Percentiles rank a stretch among this genome's conserved stretches.
Conservation (phyloP, 2,888 invertebrate genomes). For the Drosophila vallismaia region DNA sequence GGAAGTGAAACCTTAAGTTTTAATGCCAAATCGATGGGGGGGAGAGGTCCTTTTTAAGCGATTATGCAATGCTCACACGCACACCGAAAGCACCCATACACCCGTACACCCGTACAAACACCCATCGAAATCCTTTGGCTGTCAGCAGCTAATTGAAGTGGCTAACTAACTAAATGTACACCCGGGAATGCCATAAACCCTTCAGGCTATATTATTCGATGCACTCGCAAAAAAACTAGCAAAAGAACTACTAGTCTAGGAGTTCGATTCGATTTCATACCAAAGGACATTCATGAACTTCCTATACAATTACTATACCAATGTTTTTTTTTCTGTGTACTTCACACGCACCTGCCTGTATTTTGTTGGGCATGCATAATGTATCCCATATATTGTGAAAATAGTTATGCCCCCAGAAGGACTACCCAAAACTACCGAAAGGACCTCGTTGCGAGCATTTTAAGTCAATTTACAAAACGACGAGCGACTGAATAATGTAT, state of each 20-base stretch:
- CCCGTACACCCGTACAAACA: conserved; percentile 11
- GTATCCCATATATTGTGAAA: conserved; percentile 41
- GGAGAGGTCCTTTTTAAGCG: conserved; percentile 11
- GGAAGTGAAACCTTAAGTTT: background rate
- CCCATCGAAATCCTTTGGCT: conserved; percentile 42
- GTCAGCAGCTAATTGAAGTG: conserved; percentile 53
- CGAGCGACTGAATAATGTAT: conserved; percentile 64
- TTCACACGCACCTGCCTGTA: conserved; percentile 31
- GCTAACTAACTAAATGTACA: conserved; percentile 61
- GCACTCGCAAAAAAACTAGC: background rate
- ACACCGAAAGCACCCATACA: conserved; percentile 13
- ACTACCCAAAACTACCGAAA: conserved; percentile 40
- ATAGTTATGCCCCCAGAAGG: conserved; percentile 45
- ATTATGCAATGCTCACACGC: conserved; percentile 58
- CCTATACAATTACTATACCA: too few relatives aligned
- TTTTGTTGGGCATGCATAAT: conserved; percentile 67
- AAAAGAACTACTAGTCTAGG: too few relatives aligned
- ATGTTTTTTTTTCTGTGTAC: conserved; percentile 4
- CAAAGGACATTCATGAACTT: too few relatives aligned
- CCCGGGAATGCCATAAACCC: conserved; percentile 48
- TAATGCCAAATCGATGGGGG: conserved; percentile 29
- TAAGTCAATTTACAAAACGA: conserved; percentile 70
- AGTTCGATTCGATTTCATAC: too few relatives aligned
- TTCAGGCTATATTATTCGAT: conserved; percentile 3
- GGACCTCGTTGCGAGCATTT: conserved; percentile 64